phyloP scores from a whole-genome alignment of 2,113 vertebrate species.

The Etia nguti region DNA sequence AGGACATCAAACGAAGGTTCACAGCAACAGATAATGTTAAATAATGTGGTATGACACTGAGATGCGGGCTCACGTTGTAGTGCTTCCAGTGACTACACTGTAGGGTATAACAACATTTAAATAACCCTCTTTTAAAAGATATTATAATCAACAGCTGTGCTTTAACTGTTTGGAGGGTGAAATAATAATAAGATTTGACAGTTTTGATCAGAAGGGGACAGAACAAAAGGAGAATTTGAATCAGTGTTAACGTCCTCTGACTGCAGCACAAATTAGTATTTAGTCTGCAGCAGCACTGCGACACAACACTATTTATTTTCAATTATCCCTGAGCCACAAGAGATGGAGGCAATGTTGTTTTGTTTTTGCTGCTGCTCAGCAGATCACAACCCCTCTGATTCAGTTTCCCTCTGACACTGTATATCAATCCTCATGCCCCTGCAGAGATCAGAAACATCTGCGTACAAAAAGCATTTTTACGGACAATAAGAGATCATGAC shows the following conservation, averaged over 20 bases:
- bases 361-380: constrained; percentile 40
- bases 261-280: constrained; percentile 69
- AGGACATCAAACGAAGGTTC: not conserved
- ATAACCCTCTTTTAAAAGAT: not conserved
- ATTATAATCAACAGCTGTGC: not conserved
- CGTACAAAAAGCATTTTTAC: not conserved
- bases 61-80: not conserved
- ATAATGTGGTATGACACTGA: not conserved
- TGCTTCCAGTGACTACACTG: not conserved
- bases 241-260: constrained; percentile 2
- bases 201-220: not conserved
- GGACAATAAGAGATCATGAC: not conserved
- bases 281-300: constrained; percentile 66
- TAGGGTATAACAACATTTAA: not conserved
- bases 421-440: constrained; percentile 23
- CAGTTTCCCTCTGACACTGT: constrained; percentile 28
- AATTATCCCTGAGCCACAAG: constrained; percentile 59
- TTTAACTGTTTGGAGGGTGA: not conserved
- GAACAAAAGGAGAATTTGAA: not conserved
- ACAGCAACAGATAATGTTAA: not conserved
- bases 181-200: not conserved
- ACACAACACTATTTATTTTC: constrained; percentile 71
- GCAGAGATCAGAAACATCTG: constrained; percentile 20
- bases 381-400: constrained; percentile 41
- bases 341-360: constrained; percentile 47